Conservation (phyloP, 1,140 invertebrate species). For the Cydia splendana region DNA sequence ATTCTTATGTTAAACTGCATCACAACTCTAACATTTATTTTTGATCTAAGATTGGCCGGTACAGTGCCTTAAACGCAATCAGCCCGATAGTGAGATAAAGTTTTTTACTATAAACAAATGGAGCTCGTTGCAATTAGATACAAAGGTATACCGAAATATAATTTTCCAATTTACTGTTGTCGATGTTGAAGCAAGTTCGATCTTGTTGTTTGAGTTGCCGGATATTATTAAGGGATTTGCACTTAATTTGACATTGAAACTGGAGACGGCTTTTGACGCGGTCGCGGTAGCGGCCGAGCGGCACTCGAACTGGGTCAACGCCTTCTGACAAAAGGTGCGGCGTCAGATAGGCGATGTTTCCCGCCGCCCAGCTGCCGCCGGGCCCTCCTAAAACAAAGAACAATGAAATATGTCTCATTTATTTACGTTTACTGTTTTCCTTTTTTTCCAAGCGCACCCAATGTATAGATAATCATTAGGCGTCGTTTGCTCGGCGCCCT, state of each 20-base stretch:
- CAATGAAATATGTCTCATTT: conserved; percentile 72
- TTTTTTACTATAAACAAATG: neutral
- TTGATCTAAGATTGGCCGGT: too few relatives aligned
- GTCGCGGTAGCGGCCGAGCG: conserved; percentile 62
- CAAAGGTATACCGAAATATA: neutral
- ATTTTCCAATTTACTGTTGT: neutral
- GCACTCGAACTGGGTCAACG: conserved; percentile 74
- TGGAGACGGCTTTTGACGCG: conserved; percentile 55
- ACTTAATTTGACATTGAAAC: conserved; percentile 41
- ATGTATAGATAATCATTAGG: conserved; percentile 74
- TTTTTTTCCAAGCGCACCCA: conserved; percentile 52
- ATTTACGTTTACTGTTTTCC: conserved; percentile 57
- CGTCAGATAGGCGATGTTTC: conserved; percentile 73
- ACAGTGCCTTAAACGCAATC: too few relatives aligned
- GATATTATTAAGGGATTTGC: conserved; percentile 19
- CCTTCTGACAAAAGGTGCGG: conserved; percentile 74
- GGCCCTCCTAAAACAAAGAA: conserved; percentile 70
- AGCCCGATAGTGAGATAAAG: too few relatives aligned
- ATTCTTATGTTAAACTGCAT: neutral
- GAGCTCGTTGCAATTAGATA: neutral
- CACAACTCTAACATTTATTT: neutral
- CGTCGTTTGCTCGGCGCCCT: conserved; percentile 65
- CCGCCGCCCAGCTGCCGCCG: conserved; percentile 66
- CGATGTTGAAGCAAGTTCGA: conserved; percentile 2
- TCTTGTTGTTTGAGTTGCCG: conserved; percentile 7